phyloP scores from a whole-genome alignment of 2,888 invertebrate species.

The Nematopogon swammerdamellus region DNA sequence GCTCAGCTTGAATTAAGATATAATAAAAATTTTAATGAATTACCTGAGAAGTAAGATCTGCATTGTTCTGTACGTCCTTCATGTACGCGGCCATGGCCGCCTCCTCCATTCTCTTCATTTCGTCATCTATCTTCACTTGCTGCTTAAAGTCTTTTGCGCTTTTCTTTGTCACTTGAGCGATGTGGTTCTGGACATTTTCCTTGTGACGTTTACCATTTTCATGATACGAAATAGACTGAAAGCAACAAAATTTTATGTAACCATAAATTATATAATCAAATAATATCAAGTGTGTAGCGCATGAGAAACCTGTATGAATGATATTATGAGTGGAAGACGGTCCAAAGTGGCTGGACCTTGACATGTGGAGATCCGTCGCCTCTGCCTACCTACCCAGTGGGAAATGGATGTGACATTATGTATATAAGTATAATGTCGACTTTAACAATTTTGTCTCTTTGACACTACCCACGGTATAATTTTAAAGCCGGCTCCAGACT shows the following conservation, averaged over 20 bases:
- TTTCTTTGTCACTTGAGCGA: conserved; percentile 80
- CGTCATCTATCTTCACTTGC: conserved; percentile 71
- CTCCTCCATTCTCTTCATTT: conserved; percentile 85
- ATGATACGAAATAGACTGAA: conserved; percentile 89
- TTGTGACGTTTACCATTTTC: conserved; percentile 92
- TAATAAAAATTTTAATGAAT: too few relatives aligned
- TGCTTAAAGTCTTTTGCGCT: conserved; percentile 78
- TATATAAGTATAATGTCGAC: too few relatives aligned
- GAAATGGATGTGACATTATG: too few relatives aligned
- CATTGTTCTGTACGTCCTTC: conserved; percentile 74
- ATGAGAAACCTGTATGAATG: conserved; percentile 1
- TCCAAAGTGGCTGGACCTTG: too few relatives aligned
- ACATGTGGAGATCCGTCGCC: too few relatives aligned
- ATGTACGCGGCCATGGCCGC: conserved; percentile 86
- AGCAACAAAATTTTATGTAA: conserved; percentile 11
- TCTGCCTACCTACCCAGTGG: too few relatives aligned
- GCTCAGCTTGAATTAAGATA: too few relatives aligned
- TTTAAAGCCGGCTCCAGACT: too few relatives aligned
- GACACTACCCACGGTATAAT: too few relatives aligned
- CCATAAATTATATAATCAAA: neutral
- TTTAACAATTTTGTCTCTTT: too few relatives aligned
- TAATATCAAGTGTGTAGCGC: neutral
- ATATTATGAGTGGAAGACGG: conserved; percentile 1
- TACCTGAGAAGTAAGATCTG: conserved; percentile 60
- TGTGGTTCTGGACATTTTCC: conserved; percentile 83